A percentile compares a stretch with the other conserved stretches of the same genome.
phyloP scores from a whole-genome alignment of 2,797 vertebrate genomes.

The Xiphorhynchus erythropygius region DNA sequence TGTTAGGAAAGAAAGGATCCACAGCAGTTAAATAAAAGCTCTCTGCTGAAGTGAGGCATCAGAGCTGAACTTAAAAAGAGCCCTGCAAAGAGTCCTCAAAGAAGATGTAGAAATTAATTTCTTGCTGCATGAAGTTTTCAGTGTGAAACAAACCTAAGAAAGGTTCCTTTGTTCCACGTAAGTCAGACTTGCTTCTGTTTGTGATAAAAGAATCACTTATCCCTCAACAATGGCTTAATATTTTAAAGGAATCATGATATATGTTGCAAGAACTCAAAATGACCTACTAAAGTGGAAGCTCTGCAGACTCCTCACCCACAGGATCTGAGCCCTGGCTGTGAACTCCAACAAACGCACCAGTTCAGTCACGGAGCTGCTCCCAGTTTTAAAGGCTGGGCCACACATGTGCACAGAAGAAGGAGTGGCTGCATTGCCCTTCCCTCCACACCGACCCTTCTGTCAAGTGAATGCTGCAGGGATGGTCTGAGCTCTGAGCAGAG shows the following conservation, averaged over 20 bases:
- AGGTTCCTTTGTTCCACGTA: neutral
- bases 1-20: neutral
- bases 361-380: neutral
- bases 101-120: neutral
- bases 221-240: neutral
- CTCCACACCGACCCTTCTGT: neutral
- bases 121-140: neutral
- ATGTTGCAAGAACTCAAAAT: neutral
- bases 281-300: neutral
- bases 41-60: neutral
- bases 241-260: neutral
- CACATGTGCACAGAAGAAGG: fast-evolving
- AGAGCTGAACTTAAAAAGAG: neutral
- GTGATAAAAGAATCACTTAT: neutral
- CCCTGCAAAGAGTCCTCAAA: neutral
- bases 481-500: neutral
- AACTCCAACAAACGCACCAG: neutral
- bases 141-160: neutral
- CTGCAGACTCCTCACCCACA: neutral
- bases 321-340: neutral
- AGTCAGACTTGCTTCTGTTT: neutral
- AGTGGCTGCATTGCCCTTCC: neutral
- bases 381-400: neutral
- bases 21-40: neutral
- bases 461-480: fast-evolving